Conservation (phyloP, 1,140 invertebrate species). For the Capitella teleta region DNA sequence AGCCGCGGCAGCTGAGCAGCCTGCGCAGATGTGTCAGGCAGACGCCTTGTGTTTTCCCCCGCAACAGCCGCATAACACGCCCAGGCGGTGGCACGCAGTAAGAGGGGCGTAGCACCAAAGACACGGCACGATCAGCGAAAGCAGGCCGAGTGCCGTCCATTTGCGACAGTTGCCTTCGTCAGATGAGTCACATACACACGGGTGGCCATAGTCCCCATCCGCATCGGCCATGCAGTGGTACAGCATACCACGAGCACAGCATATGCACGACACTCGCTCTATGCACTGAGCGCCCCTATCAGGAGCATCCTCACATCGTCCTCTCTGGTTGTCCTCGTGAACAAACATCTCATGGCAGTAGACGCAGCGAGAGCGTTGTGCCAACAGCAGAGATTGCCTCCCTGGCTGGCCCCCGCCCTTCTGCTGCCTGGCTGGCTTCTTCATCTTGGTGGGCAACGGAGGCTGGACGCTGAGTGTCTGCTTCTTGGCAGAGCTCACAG, state of each 20-base stretch:
- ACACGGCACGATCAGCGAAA: constrained; percentile 80
- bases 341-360: constrained; percentile 45
- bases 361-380: constrained; percentile 33
- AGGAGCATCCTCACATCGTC: constrained; percentile 77
- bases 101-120: constrained; percentile 85
- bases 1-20: too few relatives aligned
- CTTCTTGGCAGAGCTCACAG: constrained; percentile 50
- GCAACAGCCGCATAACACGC: constrained; percentile 62
- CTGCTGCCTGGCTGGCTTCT: constrained; percentile 11
- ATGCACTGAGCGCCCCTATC: constrained; percentile 70
- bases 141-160: constrained; percentile 73
- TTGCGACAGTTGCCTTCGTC: constrained; percentile 35
- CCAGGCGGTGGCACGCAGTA: constrained; percentile 69
- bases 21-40: too few relatives aligned
- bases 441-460: constrained; percentile 57
- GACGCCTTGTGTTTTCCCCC: constrained; percentile 74
- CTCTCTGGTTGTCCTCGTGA: constrained; percentile 66
- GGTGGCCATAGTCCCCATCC: constrained; percentile 47
- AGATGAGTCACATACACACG: constrained; percentile 40
- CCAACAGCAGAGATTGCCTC: constrained; percentile 12
- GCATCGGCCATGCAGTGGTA: constrained; percentile 83
- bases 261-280: constrained; percentile 69
- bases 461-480: constrained; percentile 27
- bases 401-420: constrained; percentile 8
- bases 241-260: constrained; percentile 66